phyloP scores from a whole-genome alignment of 2,797 vertebrate species.

The Muscicapa comitata region DNA sequence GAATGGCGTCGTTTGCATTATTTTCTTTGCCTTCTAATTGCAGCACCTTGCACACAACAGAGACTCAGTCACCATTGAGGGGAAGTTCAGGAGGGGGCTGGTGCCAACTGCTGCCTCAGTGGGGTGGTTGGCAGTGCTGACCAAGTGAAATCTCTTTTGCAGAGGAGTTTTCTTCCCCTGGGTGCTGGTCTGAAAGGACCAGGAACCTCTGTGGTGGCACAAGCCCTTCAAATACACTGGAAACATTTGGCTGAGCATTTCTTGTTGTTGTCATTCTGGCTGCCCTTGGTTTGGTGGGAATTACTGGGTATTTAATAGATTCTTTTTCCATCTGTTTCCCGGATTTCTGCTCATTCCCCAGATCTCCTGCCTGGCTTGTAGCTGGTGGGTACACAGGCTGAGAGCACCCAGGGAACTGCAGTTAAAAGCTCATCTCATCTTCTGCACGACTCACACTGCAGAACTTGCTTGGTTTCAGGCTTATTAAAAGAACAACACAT shows the following conservation, averaged over 20 bases:
- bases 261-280: not conserved
- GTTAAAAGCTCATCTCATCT: conserved; percentile 1
- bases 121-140: not conserved
- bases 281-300: not conserved
- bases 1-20: not conserved
- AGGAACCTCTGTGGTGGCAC: not conserved
- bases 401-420: not conserved
- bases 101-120: not conserved
- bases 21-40: not conserved
- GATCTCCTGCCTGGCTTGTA: not conserved
- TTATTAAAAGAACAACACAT: not conserved
- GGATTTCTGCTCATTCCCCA: not conserved
- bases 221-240: not conserved
- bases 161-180: not conserved
- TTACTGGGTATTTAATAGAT: not conserved
- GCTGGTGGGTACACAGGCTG: not conserved
- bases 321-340: conserved; percentile 20
- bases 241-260: not conserved
- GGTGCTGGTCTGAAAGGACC: not conserved
- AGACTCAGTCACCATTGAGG: fast-evolving
- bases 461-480: not conserved
- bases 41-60: not conserved
- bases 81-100: not conserved
- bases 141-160: not conserved
- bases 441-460: not conserved